Conservation (phyloP, 2,888 invertebrate genomes). For the Cheilosia vulpina region DNA sequence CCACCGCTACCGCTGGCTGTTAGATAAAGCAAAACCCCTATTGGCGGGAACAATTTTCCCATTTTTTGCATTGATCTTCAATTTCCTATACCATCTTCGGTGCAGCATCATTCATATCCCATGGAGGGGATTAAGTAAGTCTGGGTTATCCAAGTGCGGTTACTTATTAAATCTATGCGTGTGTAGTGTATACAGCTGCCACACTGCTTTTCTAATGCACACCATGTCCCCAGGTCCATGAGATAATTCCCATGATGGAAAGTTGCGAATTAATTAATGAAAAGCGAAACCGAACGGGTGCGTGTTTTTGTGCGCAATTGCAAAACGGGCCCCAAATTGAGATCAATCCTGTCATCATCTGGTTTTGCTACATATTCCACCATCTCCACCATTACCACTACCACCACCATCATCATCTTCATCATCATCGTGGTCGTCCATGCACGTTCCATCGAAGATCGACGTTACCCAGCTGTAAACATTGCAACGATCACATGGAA, state of each 20-base stretch:
- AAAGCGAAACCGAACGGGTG: conserved; percentile 70
- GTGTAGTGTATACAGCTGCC: neutral
- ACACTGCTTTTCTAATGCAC: conserved; percentile 49
- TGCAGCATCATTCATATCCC: neutral
- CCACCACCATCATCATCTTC: neutral
- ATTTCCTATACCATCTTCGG: conserved; percentile 39
- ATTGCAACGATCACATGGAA: conserved; percentile 61
- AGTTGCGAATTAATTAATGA: conserved; percentile 74
- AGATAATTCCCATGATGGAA: conserved; percentile 75
- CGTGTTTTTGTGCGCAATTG: conserved; percentile 68
- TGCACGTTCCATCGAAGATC: conserved; percentile 47
- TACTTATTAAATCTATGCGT: conserved; percentile 9
- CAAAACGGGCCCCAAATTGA: conserved; percentile 66
- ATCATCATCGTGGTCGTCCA: neutral
- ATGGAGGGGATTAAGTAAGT: conserved; percentile 71
- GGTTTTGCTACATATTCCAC: conserved; percentile 32
- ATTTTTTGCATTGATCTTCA: conserved; percentile 38
- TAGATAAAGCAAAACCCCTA: conserved; percentile 42
- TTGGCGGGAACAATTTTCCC: conserved; percentile 37
- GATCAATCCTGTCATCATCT: conserved; percentile 74
- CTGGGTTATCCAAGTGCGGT: conserved; percentile 72
- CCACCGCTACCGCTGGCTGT: conserved; percentile 12
- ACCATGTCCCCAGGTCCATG: conserved; percentile 32
- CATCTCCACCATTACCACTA: conserved; percentile 3
- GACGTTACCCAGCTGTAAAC: conserved; percentile 66